phyloP scores from a whole-genome alignment of 2,888 invertebrate species.

The Cylloceria caligata region DNA sequence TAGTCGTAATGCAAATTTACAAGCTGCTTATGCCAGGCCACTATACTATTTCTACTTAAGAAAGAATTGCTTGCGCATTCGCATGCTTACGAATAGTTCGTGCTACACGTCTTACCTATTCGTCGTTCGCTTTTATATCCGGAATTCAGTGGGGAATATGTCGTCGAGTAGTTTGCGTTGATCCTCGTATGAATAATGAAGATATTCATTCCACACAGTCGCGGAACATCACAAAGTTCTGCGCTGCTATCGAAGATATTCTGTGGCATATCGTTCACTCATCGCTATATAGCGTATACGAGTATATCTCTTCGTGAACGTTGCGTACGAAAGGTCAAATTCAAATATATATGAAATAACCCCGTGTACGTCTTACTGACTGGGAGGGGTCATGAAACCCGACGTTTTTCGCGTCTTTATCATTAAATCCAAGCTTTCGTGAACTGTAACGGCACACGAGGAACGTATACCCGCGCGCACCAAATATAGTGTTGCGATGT shows the following conservation, averaged over 20 bases:
- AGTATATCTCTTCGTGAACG: not conserved
- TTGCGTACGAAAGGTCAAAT: constrained; percentile 11
- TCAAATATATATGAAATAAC: not conserved
- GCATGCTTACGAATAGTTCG: constrained; percentile 19
- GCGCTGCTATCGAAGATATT: not conserved
- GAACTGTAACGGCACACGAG: not conserved
- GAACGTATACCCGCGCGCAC: not conserved
- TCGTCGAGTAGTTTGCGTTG: not conserved
- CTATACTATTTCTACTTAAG: not conserved
- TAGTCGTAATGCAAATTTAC: constrained; percentile 20
- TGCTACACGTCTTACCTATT: no score
- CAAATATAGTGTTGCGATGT: constrained; percentile 6
- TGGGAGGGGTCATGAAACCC: constrained; percentile 20
- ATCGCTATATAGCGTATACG: not conserved
- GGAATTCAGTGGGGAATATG: not conserved
- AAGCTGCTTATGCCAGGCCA: constrained; percentile 5
- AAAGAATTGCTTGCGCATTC: not conserved
- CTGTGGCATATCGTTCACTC: not conserved
- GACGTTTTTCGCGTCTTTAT: constrained; percentile 17
- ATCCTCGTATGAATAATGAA: constrained; percentile 15
- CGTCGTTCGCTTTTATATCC: not conserved
- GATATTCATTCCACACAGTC: constrained; percentile 6
- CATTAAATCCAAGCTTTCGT: constrained; percentile 20
- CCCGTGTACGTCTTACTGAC: not conserved
- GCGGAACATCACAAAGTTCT: not conserved